These are phyloP conservation scores for Oscheius sp. DNA, from an alignment of 2,888 invertebrate genomes.

Conservation along the genomic window DNA sequence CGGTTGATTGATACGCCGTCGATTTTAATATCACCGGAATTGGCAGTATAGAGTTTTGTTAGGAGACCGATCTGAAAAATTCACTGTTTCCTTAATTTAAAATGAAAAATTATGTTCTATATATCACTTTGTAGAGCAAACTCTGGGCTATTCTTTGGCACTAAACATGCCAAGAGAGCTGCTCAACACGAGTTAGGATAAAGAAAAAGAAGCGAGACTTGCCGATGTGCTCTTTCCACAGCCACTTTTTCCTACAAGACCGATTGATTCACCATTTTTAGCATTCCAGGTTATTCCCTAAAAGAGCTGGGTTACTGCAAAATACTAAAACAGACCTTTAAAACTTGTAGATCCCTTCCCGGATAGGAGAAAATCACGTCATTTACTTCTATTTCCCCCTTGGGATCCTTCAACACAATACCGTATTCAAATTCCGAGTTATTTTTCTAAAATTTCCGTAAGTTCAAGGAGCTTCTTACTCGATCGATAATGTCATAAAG, in stretches of 20 bases:
- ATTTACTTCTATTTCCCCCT: conserved; percentile 56
- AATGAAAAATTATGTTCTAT: too few species aligned
- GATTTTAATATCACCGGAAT: conserved; percentile 46
- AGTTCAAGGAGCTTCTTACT: background rate
- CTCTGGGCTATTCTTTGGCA: too few species aligned
- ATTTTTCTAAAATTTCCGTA: background rate
- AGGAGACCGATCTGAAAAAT: conserved; percentile 42
- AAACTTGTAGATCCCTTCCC: conserved; percentile 45
- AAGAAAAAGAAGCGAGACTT: too few species aligned
- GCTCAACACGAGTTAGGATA: too few species aligned
- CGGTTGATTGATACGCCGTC: conserved; percentile 52
- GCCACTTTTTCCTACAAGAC: conserved; percentile 61
- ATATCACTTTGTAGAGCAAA: too few species aligned
- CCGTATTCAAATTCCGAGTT: background rate
- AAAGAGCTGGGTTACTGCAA: background rate
- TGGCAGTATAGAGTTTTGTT: conserved; percentile 48
- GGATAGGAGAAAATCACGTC: conserved; percentile 63
- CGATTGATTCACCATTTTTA: conserved; percentile 53
- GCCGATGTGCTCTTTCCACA: conserved; percentile 63
- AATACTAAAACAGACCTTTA: conserved; percentile 8
- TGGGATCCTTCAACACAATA: conserved; percentile 29
- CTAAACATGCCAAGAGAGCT: too few species aligned
- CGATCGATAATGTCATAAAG: conserved; percentile 47
- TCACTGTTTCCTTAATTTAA: too few species aligned
- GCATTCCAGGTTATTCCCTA: conserved; percentile 46